These are phyloP conservation scores for Sebastes aleutianus DNA, from an alignment of 2,797 vertebrate genomes.

Conservation along the genomic window DNA sequence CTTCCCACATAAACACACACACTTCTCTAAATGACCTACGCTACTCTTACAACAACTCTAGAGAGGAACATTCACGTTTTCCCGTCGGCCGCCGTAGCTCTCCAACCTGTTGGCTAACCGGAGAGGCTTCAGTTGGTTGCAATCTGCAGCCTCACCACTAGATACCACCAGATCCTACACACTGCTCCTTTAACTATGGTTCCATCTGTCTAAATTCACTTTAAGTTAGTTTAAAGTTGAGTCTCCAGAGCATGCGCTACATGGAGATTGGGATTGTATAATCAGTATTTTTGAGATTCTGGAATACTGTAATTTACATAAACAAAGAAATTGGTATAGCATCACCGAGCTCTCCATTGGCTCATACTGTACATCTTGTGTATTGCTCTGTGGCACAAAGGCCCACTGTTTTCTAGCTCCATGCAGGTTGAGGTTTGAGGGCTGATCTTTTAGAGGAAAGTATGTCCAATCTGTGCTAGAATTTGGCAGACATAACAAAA, in stretches of 20 bases:
- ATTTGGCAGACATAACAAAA: not conserved
- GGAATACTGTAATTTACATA: not conserved
- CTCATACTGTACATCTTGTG: not conserved
- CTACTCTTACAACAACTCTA: no score
- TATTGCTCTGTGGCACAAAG: not conserved
- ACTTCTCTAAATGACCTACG: no score
- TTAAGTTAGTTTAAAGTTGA: not conserved
- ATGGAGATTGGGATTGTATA: not conserved
- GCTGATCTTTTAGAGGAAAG: not conserved
- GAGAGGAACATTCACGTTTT: no score
- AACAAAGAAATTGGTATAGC: not conserved
- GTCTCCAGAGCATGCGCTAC: not conserved
- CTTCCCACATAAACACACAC: no score
- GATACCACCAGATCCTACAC: no score
- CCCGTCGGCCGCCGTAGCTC: no score
- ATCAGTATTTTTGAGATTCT: not conserved
- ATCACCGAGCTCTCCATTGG: not conserved
- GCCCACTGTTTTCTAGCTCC: not conserved
- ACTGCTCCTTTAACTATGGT: not conserved
- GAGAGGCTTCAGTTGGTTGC: no score
- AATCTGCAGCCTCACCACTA: no score
- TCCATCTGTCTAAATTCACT: not conserved
- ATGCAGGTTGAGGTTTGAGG: not conserved
- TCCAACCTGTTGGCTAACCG: no score
- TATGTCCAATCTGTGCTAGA: not conserved